A percentile compares a stretch with the other conserved stretches of the same genome.
These are phyloP conservation scores for Austrolebias charrua DNA, from an alignment of 2,797 vertebrate species.

Conservation along the genomic window DNA sequence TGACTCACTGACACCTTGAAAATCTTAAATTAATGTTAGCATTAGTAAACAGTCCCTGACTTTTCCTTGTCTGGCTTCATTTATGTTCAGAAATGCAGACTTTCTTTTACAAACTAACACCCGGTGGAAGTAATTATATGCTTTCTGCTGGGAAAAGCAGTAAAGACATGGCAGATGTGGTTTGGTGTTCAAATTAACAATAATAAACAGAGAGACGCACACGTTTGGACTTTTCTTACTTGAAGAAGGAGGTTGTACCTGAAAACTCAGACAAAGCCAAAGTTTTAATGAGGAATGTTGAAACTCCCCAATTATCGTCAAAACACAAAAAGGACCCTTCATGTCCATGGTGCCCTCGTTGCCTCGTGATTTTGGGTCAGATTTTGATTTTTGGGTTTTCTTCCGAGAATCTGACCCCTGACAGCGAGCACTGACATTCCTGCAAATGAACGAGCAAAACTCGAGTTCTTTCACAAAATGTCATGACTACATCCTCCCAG, in stretches of 20 bases:
- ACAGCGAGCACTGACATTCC: constrained; percentile 22
- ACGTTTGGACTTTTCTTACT: constrained; percentile 5
- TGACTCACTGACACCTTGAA: constrained; percentile 52
- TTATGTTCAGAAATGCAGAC: constrained; percentile 13
- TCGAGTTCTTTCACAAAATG: constrained; percentile 53
- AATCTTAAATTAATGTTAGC: constrained; percentile 40
- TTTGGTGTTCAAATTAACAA: constrained; percentile 16
- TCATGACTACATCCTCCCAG: constrained; percentile 63
- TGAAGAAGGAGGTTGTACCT: not conserved
- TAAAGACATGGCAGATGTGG: constrained; percentile 5
- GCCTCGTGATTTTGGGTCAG: not conserved
- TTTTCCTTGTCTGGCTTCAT: constrained; percentile 36
- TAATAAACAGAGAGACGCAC: not conserved
- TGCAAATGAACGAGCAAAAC: constrained; percentile 31
- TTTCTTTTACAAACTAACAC: constrained; percentile 34
- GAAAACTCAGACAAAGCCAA: constrained; percentile 16
- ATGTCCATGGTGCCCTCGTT: constrained; percentile 14
- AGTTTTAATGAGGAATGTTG: constrained; percentile 10
- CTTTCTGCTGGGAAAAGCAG: constrained; percentile 16
- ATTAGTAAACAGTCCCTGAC: constrained; percentile 38
- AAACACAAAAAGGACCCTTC: constrained; percentile 26
- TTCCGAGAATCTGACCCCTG: constrained; percentile 51
- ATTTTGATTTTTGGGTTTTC: constrained; percentile 1
- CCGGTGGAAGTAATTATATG: constrained; percentile 36
- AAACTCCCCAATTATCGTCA: constrained; percentile 33